A percentile compares a stretch with the other conserved stretches of the same genome.
phyloP scores from a whole-genome alignment of 2,113 vertebrate genomes.

The Acrocephalus arundinaceus region DNA sequence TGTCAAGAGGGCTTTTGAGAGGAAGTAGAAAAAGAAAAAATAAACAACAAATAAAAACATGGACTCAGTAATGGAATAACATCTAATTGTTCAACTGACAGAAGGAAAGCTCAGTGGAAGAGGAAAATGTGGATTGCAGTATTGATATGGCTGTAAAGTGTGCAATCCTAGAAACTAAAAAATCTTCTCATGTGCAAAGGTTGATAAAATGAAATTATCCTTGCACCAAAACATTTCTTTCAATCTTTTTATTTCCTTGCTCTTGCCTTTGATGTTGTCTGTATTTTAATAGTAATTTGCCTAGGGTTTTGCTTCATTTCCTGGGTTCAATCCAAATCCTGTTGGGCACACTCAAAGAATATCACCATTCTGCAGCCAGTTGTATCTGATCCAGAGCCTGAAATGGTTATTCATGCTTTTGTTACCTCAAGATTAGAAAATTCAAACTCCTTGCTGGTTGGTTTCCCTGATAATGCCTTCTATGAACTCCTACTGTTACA shows the following conservation, averaged over 20 bases:
- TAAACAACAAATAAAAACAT: neutral
- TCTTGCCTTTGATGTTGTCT: slow-evolving; percentile 25
- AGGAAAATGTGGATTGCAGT: neutral
- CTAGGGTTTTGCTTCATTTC: slow-evolving; percentile 33
- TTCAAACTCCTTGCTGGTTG: slow-evolving; percentile 1
- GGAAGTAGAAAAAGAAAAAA: neutral
- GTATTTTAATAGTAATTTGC: slow-evolving; percentile 35
- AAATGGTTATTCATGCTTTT: slow-evolving; percentile 57
- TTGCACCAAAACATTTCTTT: neutral
- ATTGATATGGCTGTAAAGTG: neutral
- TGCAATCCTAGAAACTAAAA: neutral
- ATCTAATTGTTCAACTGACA: neutral
- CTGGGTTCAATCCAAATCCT: slow-evolving; percentile 46
- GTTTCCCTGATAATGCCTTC: slow-evolving; percentile 22
- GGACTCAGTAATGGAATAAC: neutral
- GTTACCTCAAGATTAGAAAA: slow-evolving; percentile 37
- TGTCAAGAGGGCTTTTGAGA: neutral
- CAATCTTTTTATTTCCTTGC: neutral
- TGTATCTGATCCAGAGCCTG: slow-evolving; percentile 54
- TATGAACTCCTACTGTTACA: neutral
- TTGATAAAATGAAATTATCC: neutral
- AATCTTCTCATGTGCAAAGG: neutral
- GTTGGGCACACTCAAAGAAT: slow-evolving; percentile 24
- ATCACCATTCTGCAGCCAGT: slow-evolving; percentile 45
- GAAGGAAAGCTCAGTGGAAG: neutral